Percentiles rank a stretch among this genome's conserved stretches.
Evolutionary conservation across 2,888 invertebrate species (phyloP).

Genomic region (Volucella inanis): DNA sequence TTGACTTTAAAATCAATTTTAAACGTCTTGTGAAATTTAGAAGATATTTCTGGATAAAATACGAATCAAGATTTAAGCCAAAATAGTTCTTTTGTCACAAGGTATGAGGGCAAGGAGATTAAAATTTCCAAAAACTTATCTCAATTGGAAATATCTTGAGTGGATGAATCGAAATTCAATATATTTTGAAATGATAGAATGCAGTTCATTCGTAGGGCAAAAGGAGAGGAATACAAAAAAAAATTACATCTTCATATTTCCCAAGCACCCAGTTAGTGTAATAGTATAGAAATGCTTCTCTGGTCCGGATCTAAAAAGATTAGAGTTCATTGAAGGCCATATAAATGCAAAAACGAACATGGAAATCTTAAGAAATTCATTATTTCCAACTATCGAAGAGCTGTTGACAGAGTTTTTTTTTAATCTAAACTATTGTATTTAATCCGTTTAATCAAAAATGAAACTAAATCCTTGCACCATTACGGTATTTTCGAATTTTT

Average conservation of each 20-base stretch:
- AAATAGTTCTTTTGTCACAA: not conserved
- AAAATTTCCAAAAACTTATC: too few relatives aligned
- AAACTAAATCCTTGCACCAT: too few relatives aligned
- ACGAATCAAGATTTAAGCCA: conserved; percentile 31
- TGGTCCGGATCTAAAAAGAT: conserved; percentile 7
- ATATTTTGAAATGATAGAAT: not conserved
- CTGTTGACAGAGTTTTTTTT: too few relatives aligned
- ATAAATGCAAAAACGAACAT: not conserved
- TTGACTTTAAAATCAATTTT: not conserved
- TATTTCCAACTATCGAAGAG: too few relatives aligned
- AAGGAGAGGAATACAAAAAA: not conserved
- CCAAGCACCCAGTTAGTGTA: conserved; percentile 8
- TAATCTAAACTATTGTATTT: too few relatives aligned
- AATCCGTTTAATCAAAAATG: too few relatives aligned
- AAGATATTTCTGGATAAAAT: conserved; percentile 65
- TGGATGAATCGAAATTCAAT: conserved; percentile 6
- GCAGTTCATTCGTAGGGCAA: not conserved
- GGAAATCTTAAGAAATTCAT: too few relatives aligned
- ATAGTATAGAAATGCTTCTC: conserved; percentile 16
- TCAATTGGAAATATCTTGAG: not conserved
- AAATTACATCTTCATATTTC: too few relatives aligned
- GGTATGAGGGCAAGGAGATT: not conserved
- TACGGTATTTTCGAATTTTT: too few relatives aligned
- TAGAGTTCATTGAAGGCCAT: conserved; percentile 18
- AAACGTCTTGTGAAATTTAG: not conserved